Conservation (phyloP, 1,140 invertebrate species). For the Tyrophagus putrescentiae region DNA sequence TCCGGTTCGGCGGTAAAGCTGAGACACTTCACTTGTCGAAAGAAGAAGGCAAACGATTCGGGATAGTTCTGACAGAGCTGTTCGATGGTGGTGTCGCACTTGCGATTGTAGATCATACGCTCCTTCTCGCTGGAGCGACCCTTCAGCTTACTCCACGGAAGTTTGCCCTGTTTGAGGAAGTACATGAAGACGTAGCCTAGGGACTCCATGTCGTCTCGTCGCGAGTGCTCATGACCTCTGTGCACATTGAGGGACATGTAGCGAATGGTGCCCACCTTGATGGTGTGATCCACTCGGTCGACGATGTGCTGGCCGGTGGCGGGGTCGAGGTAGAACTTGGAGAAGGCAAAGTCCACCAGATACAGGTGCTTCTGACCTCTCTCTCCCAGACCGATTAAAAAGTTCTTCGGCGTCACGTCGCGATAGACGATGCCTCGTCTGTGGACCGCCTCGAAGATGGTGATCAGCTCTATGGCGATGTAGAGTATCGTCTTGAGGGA, state of each 20-base stretch:
- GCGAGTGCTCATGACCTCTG: constrained; percentile 98
- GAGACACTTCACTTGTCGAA: constrained; percentile 80
- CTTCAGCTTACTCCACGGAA: constrained; percentile 99
- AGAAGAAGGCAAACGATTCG: constrained; percentile 73
- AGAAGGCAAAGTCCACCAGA: constrained; percentile 99
- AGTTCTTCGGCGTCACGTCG: constrained; percentile 99
- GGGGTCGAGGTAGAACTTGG: constrained; percentile 99
- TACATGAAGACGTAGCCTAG: constrained; percentile 99
- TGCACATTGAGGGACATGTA: constrained; percentile 99
- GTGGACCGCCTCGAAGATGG: constrained; percentile 17
- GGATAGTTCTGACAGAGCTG: constrained; percentile 93
- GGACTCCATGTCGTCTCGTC: constrained; percentile 96
- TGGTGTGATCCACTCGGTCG: constrained; percentile 97
- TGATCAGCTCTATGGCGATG: constrained; percentile 23
- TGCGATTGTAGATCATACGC: constrained; percentile 98
- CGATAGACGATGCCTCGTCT: constrained; percentile 23
- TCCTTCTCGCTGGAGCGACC: constrained; percentile 93
- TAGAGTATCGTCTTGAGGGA: constrained; percentile 26
- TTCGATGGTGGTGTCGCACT: constrained; percentile 93
- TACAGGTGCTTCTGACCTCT: constrained; percentile 96
- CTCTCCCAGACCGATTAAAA: constrained; percentile 93
- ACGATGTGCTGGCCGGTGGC: constrained; percentile 99
- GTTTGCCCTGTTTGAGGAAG: constrained; percentile 79
- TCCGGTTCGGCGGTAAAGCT: constrained; percentile 99
- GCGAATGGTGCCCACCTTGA: constrained; percentile 75